These are phyloP conservation scores for Abramis brama DNA, from an alignment of 2,113 vertebrate species.

Conservation along the genomic window DNA sequence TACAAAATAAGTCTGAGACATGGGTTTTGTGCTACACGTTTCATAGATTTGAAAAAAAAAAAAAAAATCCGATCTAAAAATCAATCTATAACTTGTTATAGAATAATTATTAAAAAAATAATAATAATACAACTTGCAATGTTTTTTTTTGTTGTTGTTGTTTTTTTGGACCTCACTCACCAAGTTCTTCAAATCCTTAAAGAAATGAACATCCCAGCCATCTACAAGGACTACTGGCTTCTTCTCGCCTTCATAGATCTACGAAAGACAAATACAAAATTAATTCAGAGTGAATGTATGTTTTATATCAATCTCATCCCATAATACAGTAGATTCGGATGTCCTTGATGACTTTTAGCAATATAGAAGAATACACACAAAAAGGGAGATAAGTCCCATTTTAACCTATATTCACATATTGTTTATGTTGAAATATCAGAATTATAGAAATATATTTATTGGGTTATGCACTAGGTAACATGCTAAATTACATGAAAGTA, in stretches of 20 bases:
- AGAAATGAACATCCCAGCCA: conserved; percentile 80
- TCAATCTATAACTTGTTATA: too few species aligned
- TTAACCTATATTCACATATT: neutral
- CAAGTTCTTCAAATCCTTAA: conserved; percentile 83
- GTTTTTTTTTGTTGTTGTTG: neutral
- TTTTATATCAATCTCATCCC: neutral
- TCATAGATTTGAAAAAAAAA: too few species aligned
- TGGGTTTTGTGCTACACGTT: too few species aligned
- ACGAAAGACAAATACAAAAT: neutral
- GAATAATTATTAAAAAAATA: too few species aligned
- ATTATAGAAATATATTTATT: neutral
- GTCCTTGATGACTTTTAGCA: neutral
- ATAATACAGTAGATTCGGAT: neutral
- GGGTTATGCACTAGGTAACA: neutral
- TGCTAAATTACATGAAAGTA: neutral
- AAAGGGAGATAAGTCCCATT: neutral
- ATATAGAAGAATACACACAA: neutral
- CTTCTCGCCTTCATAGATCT: conserved; percentile 77
- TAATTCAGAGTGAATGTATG: neutral
- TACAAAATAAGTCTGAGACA: neutral
- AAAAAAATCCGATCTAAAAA: too few species aligned
- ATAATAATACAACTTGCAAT: neutral
- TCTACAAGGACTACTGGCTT: conserved; percentile 78
- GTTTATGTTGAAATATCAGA: neutral
- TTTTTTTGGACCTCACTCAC: conserved; percentile 69